Base-by-base conservation (phyloP, 2,113 vertebrate species). In the Perca schrenkii region DNA sequence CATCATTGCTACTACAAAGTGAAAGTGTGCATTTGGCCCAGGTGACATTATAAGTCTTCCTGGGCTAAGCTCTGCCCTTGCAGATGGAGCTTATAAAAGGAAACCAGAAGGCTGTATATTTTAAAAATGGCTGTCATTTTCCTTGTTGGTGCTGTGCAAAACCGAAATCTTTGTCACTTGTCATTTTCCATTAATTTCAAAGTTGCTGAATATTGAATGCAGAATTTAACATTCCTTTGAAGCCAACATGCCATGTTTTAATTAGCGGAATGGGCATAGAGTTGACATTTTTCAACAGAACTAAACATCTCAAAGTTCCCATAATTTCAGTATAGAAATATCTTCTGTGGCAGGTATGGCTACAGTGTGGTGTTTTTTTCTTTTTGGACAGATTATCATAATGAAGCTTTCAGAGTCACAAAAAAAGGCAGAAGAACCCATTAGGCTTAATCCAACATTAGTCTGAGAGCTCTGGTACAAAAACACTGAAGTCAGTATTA, bases 11-110 rank as follows among this genome's bases (percentile, higher is more conserved):
- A 17, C 79, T 57, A 31, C 36, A 83, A 78, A 86, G 72, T 66
- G 49, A 86, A 88, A 80, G 43, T 49, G 43, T 80, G 66, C 71
- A 17, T 70, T 61, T 82, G 64, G 60, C 63, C 57, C 64, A 17
- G 71, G 80, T 86, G 82, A 82, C 85, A 77, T 74, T 68, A 31
- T 74, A 87, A 81, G 78, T 65, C 62, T 46, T 77, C 49, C 7
- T 8, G 28, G 73, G 78, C 80, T 90, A 86, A 90, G 81, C 83
- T 88, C 57, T 80, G 68, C 58, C 68, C 57, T 70, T 84, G 74
- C 79, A 77, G 71, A 77, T 73, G 53, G 74, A 82, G 82, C 84
- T 91, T 69, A 79, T 21, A 47, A 83, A 80, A 40, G 78, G 72
- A 86, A 57, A 81, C 65, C 53, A 34, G 11, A 62, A 80, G 36